phyloP scores from a whole-genome alignment of 2,888 invertebrate genomes.

The Alviniconcha strummeri region DNA sequence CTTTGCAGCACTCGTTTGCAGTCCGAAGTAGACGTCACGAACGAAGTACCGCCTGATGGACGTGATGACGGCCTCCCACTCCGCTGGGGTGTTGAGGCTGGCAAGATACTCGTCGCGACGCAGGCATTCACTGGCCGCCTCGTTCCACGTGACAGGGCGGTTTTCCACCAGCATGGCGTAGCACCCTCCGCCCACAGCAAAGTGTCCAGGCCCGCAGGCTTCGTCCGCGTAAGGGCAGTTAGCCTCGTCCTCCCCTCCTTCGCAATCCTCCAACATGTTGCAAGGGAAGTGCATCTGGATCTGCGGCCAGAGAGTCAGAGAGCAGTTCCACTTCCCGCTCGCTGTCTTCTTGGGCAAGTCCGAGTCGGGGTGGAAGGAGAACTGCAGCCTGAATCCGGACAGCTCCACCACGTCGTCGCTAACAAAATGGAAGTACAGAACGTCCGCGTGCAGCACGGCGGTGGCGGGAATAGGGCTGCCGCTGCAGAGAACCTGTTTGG shows the following conservation, averaged over 20 bases:
- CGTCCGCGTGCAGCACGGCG: not conserved
- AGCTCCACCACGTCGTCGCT: not conserved
- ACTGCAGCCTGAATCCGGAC: not conserved
- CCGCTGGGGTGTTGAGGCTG: constrained; percentile 9
- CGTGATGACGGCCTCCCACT: constrained; percentile 2
- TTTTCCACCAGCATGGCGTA: not conserved
- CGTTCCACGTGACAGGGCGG: not conserved
- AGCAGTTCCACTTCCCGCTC: constrained; percentile 11
- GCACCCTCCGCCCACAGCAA: not conserved
- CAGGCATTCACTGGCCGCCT: constrained; percentile 20
- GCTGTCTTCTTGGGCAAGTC: not conserved
- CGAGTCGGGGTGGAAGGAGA: constrained; percentile 12
- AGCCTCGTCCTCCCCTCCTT: not conserved
- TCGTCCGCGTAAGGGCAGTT: not conserved
- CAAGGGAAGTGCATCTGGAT: not conserved
- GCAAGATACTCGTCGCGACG: constrained; percentile 7
- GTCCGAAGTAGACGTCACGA: no score
- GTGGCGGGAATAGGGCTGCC: not conserved
- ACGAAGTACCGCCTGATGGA: no score
- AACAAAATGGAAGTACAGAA: not conserved
- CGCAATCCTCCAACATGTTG: constrained; percentile 5
- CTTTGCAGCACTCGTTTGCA: no score
- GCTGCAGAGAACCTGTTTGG: not conserved
- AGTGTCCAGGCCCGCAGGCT: not conserved
- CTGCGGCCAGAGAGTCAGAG: not conserved